phyloP scores from a whole-genome alignment of 2,888 invertebrate genomes.

The Bugula neritina region DNA sequence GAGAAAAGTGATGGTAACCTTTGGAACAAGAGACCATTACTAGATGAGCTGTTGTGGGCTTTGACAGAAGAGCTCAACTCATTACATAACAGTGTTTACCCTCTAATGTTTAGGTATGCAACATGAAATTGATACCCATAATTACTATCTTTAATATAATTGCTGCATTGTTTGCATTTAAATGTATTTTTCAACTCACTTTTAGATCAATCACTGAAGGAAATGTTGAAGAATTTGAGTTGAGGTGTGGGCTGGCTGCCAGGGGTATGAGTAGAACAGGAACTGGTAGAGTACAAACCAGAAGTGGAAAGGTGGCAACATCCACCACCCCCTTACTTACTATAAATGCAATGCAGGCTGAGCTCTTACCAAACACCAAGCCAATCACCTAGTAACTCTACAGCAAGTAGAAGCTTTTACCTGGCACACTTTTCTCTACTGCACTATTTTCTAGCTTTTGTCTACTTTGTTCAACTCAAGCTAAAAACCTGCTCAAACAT shows the following conservation, averaged over 20 bases:
- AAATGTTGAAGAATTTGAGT: background rate
- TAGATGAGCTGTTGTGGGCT: slow-evolving; percentile 6
- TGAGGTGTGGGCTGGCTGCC: slow-evolving; percentile 5
- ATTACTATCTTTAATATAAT: too few species aligned
- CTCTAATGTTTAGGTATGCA: slow-evolving; percentile 5
- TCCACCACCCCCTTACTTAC: background rate
- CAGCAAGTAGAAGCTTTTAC: too few species aligned
- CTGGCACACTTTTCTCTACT: too few species aligned
- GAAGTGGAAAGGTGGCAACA: background rate
- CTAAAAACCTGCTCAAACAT: too few species aligned
- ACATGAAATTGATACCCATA: too few species aligned
- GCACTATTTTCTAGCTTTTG: too few species aligned
- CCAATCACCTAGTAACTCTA: too few species aligned
- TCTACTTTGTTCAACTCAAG: too few species aligned
- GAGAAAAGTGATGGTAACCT: slow-evolving; percentile 17
- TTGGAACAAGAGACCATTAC: slow-evolving; percentile 6
- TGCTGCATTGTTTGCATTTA: too few species aligned
- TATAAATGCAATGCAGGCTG: background rate
- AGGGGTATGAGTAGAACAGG: background rate
- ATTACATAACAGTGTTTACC: background rate
- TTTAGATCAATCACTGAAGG: background rate
- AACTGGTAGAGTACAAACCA: background rate
- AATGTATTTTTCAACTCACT: too few species aligned
- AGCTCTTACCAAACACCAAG: slow-evolving; percentile 8
- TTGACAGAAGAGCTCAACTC: background rate